A percentile compares a stretch with the other conserved stretches of the same genome.
Evolutionary conservation across 2,888 invertebrate species (phyloP).

Genomic region (Tetranychus truncatus): DNA sequence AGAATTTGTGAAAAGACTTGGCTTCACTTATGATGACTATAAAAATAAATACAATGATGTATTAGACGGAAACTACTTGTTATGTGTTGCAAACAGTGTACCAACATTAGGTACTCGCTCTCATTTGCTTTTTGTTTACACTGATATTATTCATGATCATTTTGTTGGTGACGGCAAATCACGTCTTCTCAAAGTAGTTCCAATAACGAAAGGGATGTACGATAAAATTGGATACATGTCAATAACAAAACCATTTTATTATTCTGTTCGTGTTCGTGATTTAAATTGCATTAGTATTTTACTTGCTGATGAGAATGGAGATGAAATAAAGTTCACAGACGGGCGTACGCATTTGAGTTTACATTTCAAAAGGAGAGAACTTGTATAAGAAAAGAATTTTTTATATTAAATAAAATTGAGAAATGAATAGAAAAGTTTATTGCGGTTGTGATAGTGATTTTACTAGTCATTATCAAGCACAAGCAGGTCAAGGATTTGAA

Average conservation of each 20-base stretch:
- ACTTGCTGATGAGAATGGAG: neutral
- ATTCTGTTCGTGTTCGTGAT: neutral
- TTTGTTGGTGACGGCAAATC: too few species aligned
- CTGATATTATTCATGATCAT: constrained; percentile 8
- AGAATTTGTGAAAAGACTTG: neutral
- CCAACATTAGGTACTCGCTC: neutral
- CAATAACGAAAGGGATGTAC: too few species aligned
- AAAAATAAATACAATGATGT: neutral
- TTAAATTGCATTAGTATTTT: neutral
- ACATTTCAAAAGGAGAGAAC: neutral
- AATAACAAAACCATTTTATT: neutral
- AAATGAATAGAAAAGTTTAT: neutral
- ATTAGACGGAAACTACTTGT: neutral
- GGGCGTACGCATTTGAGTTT: neutral
- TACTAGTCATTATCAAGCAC: neutral
- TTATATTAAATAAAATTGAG: neutral
- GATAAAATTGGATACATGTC: too few species aligned
- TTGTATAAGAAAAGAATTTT: neutral
- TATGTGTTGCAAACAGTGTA: neutral
- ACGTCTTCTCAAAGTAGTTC: too few species aligned
- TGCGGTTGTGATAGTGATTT: neutral
- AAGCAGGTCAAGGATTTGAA: neutral
- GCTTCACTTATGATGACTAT: neutral
- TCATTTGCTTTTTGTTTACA: neutral
- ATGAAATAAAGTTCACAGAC: neutral